Evolutionary conservation across 2,888 invertebrate genomes (phyloP).

Genomic region (Nasonia oneida): DNA sequence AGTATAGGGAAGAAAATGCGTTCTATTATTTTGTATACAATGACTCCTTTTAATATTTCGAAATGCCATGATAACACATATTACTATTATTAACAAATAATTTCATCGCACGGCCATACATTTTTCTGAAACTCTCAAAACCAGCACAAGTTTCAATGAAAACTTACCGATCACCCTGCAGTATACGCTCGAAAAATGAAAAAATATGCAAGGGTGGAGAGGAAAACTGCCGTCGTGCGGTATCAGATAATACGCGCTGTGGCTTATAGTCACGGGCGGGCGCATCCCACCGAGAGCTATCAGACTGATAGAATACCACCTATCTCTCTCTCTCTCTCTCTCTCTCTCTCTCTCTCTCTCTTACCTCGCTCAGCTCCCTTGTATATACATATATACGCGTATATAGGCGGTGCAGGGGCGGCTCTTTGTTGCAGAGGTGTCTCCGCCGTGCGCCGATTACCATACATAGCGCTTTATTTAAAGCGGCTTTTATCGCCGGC

Average conservation of each 20-base stretch:
- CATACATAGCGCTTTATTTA: slow-evolving; percentile 74
- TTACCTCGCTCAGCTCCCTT: neutral
- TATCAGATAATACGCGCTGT: slow-evolving; percentile 66
- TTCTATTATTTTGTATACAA: no score
- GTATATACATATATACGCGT: slow-evolving; percentile 5
- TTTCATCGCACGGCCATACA: neutral
- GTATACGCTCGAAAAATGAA: neutral
- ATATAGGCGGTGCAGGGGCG: neutral
- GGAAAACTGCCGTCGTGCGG: slow-evolving; percentile 2
- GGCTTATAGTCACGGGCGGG: slow-evolving; percentile 64
- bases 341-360: neutral
- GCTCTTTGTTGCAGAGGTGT: slow-evolving; percentile 43
- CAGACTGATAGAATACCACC: slow-evolving; percentile 73
- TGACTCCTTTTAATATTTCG: no score
- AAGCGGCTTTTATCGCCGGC: slow-evolving; percentile 72
- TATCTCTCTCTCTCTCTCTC: neutral
- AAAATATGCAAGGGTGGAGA: neutral
- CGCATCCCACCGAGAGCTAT: slow-evolving; percentile 74
- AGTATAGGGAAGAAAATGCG: no score
- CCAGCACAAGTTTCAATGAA: neutral
- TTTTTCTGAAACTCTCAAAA: neutral
- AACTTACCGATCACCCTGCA: neutral
- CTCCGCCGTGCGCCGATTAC: slow-evolving; percentile 66
- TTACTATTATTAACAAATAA: neutral
- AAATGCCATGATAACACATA: no score